Evolutionary conservation across 2,888 invertebrate species (phyloP), one percentile per base, ranked within the genome.

Genomic region (Hymenopus coronatus): DNA sequence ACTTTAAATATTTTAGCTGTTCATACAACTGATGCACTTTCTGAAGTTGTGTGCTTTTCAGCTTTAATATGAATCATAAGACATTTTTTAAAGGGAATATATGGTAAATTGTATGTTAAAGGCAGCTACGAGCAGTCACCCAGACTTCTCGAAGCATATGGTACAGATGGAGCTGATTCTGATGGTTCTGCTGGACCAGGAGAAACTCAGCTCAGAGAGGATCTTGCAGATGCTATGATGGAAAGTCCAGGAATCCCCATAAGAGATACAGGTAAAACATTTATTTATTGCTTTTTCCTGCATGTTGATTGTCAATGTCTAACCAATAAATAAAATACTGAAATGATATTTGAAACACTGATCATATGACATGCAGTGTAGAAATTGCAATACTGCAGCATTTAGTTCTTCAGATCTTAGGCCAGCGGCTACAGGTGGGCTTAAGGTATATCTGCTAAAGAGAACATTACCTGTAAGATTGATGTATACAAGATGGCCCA

Each of bases 71-170:
- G 14, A 14, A 27, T 28, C 28, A 54, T n/a, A 15, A 54, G 9
- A 54, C 1, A 20, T 70, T 2, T 20, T 20, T 70, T 70, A 70
- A 70, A 70, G 8, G 3, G 20, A 20, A 6, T 70, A 20, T 28
- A 87, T n/a, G 9, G 83, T 88, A 54, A 89, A n/a, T 27, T 88
- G n/a, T 90, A 40, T 87, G 70, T 91, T 92, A 83, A 92, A 97
- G 97, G 97, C 93, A 98, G 98, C 92, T 96, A 98, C 92, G 98
- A 98, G 93, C 98, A 98, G 92, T 98, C 98, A 1, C 98, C 98
- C 82, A 95, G 96, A 91, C 93, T 97, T 88, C 95, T 97, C 92
- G 98, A 98, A 93, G 96, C 96, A 90, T 97, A 96, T 92, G 95
- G 96, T 90, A 93, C 93, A 0, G 95, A 90, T 82, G 90, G 89